Conservation (phyloP, 2,113 vertebrate species). For the Phalacrocorax carbo region DNA sequence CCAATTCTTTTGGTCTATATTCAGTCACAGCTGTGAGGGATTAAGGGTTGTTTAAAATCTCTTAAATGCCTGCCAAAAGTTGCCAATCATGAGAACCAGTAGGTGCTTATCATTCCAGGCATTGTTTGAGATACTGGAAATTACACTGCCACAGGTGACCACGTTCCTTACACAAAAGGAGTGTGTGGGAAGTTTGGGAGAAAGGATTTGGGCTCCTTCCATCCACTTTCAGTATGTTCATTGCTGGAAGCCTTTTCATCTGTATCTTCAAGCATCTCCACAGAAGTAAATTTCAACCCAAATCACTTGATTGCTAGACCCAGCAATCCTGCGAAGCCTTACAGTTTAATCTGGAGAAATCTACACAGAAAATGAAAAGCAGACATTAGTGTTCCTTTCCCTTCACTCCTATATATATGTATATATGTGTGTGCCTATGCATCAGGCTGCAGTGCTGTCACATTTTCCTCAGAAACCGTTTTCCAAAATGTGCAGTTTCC, state of each 20-base stretch:
- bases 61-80: slow-evolving; percentile 39
- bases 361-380: not conserved
- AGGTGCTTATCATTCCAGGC: slow-evolving; percentile 13
- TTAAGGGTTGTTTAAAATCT: slow-evolving; percentile 55
- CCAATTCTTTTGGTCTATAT: slow-evolving; percentile 18
- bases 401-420: not conserved
- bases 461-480: not conserved
- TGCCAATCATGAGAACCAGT: slow-evolving; percentile 25
- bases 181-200: not conserved
- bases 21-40: slow-evolving; percentile 40
- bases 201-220: not conserved
- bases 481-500: not conserved
- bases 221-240: not conserved
- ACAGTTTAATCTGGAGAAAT: not conserved
- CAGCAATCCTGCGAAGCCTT: not conserved
- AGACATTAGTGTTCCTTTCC: not conserved
- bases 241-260: not conserved
- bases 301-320: not conserved
- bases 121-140: slow-evolving; percentile 17
- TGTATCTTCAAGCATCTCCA: not conserved
- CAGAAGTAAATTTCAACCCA: not conserved
- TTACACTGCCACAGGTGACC: not conserved
- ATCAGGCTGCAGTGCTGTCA: not conserved
- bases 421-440: not conserved
- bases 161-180: not conserved